These are phyloP conservation scores for Drosophila atripex DNA, from an alignment of 2,888 invertebrate genomes.

Conservation along the genomic window DNA sequence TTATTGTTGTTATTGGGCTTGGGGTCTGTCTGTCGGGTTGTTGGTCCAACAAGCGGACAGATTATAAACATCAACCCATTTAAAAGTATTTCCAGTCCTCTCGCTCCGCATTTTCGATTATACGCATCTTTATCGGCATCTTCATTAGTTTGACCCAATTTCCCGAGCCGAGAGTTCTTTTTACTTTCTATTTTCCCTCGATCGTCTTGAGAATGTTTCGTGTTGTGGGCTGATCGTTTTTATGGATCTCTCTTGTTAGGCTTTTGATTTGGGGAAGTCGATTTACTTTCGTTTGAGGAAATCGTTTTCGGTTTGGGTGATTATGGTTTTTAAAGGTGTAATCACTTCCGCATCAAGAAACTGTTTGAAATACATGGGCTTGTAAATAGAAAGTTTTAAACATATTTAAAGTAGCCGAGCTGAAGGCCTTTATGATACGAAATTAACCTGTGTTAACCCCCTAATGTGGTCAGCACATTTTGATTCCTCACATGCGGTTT, in stretches of 20 bases:
- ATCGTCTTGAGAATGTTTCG: constrained; percentile 59
- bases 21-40: constrained; percentile 31
- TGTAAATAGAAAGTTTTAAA: background rate
- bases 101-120: constrained; percentile 46
- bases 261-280: constrained; percentile 43
- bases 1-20: constrained; percentile 44
- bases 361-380: background rate
- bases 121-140: constrained; percentile 61
- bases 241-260: constrained; percentile 35
- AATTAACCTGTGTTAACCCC: constrained; percentile 33
- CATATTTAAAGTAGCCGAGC: background rate
- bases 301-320: constrained; percentile 30
- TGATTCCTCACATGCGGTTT: constrained; percentile 24
- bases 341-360: constrained; percentile 59
- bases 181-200: constrained; percentile 74
- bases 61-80: constrained; percentile 59
- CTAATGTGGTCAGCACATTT: constrained; percentile 17
- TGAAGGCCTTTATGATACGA: background rate
- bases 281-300: constrained; percentile 67
- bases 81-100: constrained; percentile 48
- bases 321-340: constrained; percentile 19
- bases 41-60: constrained; percentile 48
- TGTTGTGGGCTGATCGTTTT: constrained; percentile 46
- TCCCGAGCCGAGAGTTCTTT: constrained; percentile 48
- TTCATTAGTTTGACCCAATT: constrained; percentile 76